These are phyloP conservation scores for Tribolium madens DNA, from an alignment of 1,140 invertebrate genomes.

Conservation along the genomic window DNA sequence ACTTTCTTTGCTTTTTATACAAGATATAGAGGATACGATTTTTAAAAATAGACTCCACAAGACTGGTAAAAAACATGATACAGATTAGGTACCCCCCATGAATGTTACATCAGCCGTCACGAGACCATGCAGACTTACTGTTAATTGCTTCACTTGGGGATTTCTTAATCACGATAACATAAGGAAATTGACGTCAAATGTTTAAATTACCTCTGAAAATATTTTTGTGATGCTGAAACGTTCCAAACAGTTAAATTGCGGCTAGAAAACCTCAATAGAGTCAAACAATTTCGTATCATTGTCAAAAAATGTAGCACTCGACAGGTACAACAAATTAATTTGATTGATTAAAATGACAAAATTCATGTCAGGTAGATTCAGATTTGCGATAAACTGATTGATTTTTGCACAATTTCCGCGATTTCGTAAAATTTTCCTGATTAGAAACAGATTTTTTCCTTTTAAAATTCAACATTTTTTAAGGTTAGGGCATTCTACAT, in stretches of 20 bases:
- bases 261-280: neutral
- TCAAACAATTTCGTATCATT: neutral
- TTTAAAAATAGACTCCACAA: conserved; percentile 30
- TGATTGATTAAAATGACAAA: conserved; percentile 4
- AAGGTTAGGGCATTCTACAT: neutral
- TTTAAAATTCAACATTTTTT: neutral
- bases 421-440: neutral
- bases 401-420: neutral
- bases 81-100: conserved; percentile 31
- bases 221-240: neutral
- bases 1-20: neutral
- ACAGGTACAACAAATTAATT: neutral
- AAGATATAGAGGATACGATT: neutral
- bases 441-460: neutral
- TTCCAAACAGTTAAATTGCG: neutral
- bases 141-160: neutral
- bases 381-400: neutral
- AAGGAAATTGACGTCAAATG: conserved; percentile 18
- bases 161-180: conserved; percentile 30
- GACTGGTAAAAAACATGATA: conserved; percentile 35
- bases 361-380: neutral
- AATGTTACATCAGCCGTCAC: conserved; percentile 27
- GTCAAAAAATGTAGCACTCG: neutral
- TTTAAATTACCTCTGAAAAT: neutral
- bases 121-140: neutral